Base-by-base conservation (phyloP, 2,797 vertebrate species). In the Siniperca scherzeri region DNA sequence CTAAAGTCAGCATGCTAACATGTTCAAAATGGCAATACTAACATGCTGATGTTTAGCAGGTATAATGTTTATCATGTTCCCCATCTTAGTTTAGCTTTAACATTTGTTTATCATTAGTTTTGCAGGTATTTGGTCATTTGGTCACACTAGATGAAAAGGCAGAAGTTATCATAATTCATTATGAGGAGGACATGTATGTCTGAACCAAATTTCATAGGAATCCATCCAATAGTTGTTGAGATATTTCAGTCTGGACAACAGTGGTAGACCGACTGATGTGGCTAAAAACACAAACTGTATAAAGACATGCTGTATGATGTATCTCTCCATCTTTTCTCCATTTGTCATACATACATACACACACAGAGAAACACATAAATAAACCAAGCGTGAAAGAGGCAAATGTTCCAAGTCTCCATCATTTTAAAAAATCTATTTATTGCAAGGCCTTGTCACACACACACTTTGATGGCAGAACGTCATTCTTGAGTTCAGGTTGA, bases 171-270 rank as follows among this genome's bases (percentile, higher is more conserved):
- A 66, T 11, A 36, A 48, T 55, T 55, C 22, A 52, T 64, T 33
- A 48, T 25, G 10, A 55, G 50, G 19, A 22, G 8, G 50, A 52
- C 50, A 12, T n/a, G 22, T 11, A 52, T 52, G 50, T 10, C 9
- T 52, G 50, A 3, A 52, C 50, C 1, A 22, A 55, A n/a, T 55
- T n/a, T 55, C 22, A 10, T 22, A 21, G 50, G 8, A 52, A 52
- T n/a, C 22, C 22, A 55, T 52, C n/a, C 44, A 68, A 33, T 21
- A 50, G 42, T 3, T 48, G 22, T 13, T 27, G 3, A 69, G n/a
- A 59, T 50, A 38, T 68, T 77, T 69, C 65, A 38, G 30, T 50
- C 53, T 38, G 74, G 62, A 36, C 42, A 0, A 27, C 25, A 52
- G 33, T 40, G 27, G 30, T 25, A 30, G 72, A 42, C 21, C 42